phyloP scores from a whole-genome alignment of 2,888 invertebrate species.

The Meta bourneti region DNA sequence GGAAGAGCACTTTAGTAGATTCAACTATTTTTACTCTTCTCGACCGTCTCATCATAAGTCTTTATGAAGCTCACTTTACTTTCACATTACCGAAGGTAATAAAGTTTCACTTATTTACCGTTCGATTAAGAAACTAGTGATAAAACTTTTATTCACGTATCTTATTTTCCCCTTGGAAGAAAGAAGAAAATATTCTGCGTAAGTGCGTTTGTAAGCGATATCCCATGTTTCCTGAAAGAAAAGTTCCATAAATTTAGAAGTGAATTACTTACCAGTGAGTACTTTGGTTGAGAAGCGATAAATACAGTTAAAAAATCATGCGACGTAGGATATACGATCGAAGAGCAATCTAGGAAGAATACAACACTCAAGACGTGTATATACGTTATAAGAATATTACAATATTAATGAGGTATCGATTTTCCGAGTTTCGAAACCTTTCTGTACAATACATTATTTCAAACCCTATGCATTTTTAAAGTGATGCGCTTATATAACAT shows the following conservation, averaged over 20 bases:
- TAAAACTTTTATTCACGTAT: constrained; percentile 13
- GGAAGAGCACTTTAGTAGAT: too few species aligned
- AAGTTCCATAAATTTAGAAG: constrained; percentile 20
- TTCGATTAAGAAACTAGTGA: background rate
- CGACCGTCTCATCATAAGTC: background rate
- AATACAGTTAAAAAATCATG: background rate
- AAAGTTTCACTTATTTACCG: too few species aligned
- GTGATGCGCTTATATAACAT: constrained; percentile 2
- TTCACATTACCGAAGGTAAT: background rate
- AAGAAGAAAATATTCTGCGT: background rate
- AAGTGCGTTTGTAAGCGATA: constrained; percentile 12
- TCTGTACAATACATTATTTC: background rate
- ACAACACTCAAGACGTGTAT: too few species aligned
- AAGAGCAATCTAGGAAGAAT: too few species aligned
- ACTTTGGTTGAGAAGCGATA: constrained; percentile 26
- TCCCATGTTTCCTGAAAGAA: constrained; percentile 1
- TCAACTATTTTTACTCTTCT: background rate
- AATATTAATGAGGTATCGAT: constrained; percentile 4
- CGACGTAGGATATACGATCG: background rate
- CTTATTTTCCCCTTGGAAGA: constrained; percentile 3
- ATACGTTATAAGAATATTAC: constrained; percentile 1
- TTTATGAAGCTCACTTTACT: background rate
- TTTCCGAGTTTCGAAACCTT: constrained; percentile 13
- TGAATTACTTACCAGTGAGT: constrained; percentile 5
- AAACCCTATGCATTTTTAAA: constrained; percentile 19